Percentiles rank a stretch among this genome's conserved stretches.
These are phyloP conservation scores for Xestia sexstrigata DNA, from an alignment of 2,888 invertebrate genomes.

Conservation along the genomic window DNA sequence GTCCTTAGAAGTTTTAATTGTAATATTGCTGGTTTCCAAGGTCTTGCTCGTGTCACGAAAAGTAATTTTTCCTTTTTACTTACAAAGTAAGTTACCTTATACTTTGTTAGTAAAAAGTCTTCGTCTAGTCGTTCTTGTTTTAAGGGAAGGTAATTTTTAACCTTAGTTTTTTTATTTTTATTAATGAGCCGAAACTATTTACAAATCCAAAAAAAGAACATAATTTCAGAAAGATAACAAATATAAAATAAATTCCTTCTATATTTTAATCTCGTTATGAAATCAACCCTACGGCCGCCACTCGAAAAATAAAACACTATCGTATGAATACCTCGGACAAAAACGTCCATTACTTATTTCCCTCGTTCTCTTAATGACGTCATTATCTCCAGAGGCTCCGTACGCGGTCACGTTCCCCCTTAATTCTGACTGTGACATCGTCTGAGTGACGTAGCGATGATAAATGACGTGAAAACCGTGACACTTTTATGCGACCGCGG, in stretches of 20 bases:
- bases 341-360: conserved; percentile 84
- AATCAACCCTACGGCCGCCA: conserved; percentile 54
- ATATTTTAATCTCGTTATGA: conserved; percentile 17
- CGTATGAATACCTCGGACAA: conserved; percentile 79
- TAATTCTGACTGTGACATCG: conserved; percentile 80
- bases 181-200: not conserved
- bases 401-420: conserved; percentile 81
- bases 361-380: conserved; percentile 85
- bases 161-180: not conserved
- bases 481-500: conserved; percentile 67
- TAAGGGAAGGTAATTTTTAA: not conserved
- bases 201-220: not conserved
- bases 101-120: too few relatives aligned
- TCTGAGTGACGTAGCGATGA: conserved; percentile 77
- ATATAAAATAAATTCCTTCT: not conserved
- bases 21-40: conserved; percentile 47
- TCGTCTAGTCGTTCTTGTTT: not conserved
- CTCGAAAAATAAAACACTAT: conserved; percentile 66
- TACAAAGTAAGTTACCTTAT: conserved; percentile 4
- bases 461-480: conserved; percentile 74
- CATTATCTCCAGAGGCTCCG: conserved; percentile 82
- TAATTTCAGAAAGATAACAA: not conserved
- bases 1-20: conserved; percentile 62
- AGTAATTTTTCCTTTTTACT: conserved; percentile 17
- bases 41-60: conserved; percentile 4